phyloP scores from a whole-genome alignment of 2,888 invertebrate genomes.

The Tinea pellionella region DNA sequence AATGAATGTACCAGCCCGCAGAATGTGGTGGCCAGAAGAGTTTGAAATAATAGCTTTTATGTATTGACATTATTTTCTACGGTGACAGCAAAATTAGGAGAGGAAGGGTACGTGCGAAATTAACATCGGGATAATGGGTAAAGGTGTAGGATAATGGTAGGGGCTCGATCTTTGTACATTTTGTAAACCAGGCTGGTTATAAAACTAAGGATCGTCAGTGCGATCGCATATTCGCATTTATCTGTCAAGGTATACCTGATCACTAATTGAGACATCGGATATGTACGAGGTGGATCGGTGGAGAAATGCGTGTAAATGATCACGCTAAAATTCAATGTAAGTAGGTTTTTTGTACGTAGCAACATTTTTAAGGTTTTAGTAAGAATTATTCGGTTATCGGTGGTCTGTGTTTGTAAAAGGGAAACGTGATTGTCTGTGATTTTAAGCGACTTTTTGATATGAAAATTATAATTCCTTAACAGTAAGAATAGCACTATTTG shows the following conservation, averaged over 20 bases:
- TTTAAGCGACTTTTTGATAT: constrained; percentile 72
- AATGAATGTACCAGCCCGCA: constrained; percentile 26
- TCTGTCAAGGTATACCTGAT: constrained; percentile 18
- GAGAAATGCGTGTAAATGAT: not conserved
- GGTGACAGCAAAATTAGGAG: not conserved
- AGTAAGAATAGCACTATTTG: constrained; percentile 70
- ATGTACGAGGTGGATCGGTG: constrained; percentile 18
- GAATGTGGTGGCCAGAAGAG: constrained; percentile 15
- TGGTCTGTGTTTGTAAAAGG: constrained; percentile 68
- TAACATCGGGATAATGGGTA: constrained; percentile 4
- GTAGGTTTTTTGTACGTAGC: constrained; percentile 66
- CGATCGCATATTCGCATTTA: constrained; percentile 18
- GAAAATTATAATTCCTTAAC: constrained; percentile 60
- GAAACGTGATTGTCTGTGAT: constrained; percentile 70
- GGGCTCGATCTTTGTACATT: constrained; percentile 23
- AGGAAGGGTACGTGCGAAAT: not conserved
- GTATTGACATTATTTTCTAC: constrained; percentile 5
- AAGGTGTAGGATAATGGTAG: not conserved
- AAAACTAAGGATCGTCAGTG: constrained; percentile 42
- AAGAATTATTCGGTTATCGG: constrained; percentile 50
- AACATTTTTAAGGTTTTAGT: constrained; percentile 55
- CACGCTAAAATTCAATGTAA: constrained; percentile 20
- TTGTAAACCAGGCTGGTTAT: constrained; percentile 64
- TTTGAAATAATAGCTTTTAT: not conserved
- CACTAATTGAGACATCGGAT: constrained; percentile 2